Conservation (phyloP, 2,113 vertebrate species). For the Thymallus thymallus region DNA sequence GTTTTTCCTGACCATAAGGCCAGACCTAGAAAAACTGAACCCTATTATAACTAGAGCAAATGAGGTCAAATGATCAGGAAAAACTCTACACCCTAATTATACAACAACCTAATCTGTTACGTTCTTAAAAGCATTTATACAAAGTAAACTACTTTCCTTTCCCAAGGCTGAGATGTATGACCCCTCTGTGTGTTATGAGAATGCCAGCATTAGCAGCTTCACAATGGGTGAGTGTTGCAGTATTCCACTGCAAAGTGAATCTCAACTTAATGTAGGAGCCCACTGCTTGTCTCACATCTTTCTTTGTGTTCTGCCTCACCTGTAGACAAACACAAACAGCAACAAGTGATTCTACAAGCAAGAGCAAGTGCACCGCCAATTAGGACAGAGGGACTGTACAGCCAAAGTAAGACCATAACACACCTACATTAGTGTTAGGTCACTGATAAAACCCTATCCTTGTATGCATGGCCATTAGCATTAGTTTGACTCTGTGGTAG, state of each 20-base stretch:
- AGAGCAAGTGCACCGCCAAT: conserved; percentile 67
- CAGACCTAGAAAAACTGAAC: too few species aligned
- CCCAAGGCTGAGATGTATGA: conserved; percentile 81
- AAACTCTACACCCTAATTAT: too few species aligned
- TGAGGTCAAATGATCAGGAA: too few species aligned
- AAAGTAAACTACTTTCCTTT: conserved; percentile 17
- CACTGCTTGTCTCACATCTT: not conserved
- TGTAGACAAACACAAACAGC: conserved; percentile 82
- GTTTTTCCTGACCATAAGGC: too few species aligned
- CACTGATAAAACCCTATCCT: not conserved
- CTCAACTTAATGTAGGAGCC: not conserved
- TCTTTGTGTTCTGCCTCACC: not conserved
- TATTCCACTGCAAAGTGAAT: not conserved
- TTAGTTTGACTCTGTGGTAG: not conserved
- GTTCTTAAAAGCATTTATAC: not conserved
- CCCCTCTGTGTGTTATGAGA: conserved; percentile 80
- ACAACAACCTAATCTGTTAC: too few species aligned
- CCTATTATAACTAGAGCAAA: too few species aligned
- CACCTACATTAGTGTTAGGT: not conserved
- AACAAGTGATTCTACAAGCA: conserved; percentile 83
- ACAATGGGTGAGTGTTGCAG: conserved; percentile 79
- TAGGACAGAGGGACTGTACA: conserved; percentile 79
- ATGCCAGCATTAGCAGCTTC: conserved; percentile 72
- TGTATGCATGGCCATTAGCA: not conserved
- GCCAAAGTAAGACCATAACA: conserved; percentile 64